Base-by-base conservation (phyloP, 1,140 invertebrate species). In the Diploscapter pachys region DNA sequence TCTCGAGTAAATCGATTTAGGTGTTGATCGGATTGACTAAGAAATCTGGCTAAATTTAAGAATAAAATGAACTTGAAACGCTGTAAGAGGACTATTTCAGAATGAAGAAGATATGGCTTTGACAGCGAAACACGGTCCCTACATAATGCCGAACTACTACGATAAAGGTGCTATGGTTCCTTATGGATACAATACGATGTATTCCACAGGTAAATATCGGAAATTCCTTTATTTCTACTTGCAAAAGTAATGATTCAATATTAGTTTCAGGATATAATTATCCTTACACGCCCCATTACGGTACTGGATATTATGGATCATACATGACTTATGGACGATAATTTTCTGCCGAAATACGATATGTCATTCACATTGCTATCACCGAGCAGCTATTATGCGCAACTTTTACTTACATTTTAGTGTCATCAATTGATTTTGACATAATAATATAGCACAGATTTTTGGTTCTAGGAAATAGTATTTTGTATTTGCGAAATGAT, bases 301-400 rank as follows among this genome's bases (percentile, higher is more conserved):
- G 61, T 50, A 66, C 69, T 13, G 75, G 61, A 62, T 56, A 53
- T 3, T 71, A 69, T 65, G 71, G 72, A 49, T 69, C 69, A 48
- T 76, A 76, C 70, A 76, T 76, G 75, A 76, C 75, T 5, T 76
- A 76, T 66, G 75, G 75, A 72, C 75, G 75, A 50, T 72, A 72
- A 76, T 2, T 5, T 64, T 31, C 31, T 31, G 31, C 31, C 31
- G 31, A 31, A 31, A 31, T 31, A 31, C 31, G 31, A 31, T 31
- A 31, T 31, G 31, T 31, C 31, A 31, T 31, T 31, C 31, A 31
- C 31, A 31, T 31, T 31, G 31, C 31, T 31, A 31, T 31, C 31
- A 31, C 31, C 31, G 31, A 31, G 31, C 31, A 31, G 31, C 31
- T 31, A 31, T 31, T 31, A 31, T 31, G 31, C 31, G 31, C 31